phyloP scores from a whole-genome alignment of 2,113 vertebrate genomes.

The Gymnobelideus leadbeateri region DNA sequence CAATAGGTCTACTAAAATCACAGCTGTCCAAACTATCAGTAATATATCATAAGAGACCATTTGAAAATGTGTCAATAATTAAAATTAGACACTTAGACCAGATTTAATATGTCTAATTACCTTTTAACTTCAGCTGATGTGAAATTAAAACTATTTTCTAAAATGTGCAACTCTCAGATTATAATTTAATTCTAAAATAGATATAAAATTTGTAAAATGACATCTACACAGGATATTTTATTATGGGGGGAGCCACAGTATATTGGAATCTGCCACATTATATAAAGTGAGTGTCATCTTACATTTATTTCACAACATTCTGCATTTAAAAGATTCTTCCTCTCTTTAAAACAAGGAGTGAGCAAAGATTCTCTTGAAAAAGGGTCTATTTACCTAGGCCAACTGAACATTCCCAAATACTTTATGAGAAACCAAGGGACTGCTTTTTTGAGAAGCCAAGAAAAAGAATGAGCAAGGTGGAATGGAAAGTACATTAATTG shows the following conservation, averaged over 20 bases:
- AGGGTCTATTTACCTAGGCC: neutral
- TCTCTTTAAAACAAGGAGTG: constrained; percentile 54
- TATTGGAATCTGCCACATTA: constrained; percentile 48
- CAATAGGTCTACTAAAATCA: constrained; percentile 52
- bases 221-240: constrained; percentile 22
- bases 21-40: constrained; percentile 52
- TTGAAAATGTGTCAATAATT: constrained; percentile 73
- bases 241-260: constrained; percentile 31
- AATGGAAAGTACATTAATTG: neutral
- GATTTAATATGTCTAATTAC: constrained; percentile 63
- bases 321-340: constrained; percentile 52
- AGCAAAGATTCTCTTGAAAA: neutral
- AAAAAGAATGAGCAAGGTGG: neutral
- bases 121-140: constrained; percentile 64
- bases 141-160: constrained; percentile 70
- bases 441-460: neutral
- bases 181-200: constrained; percentile 60
- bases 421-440: neutral
- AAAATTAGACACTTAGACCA: constrained; percentile 57
- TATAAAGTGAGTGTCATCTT: constrained; percentile 62
- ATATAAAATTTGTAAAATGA: constrained; percentile 44
- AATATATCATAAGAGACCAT: constrained; percentile 48
- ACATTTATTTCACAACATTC: constrained; percentile 45
- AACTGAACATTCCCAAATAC: neutral
- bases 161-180: constrained; percentile 64